phyloP scores from a whole-genome alignment of 2,888 invertebrate species.

The Lasioglossum marginatum region DNA sequence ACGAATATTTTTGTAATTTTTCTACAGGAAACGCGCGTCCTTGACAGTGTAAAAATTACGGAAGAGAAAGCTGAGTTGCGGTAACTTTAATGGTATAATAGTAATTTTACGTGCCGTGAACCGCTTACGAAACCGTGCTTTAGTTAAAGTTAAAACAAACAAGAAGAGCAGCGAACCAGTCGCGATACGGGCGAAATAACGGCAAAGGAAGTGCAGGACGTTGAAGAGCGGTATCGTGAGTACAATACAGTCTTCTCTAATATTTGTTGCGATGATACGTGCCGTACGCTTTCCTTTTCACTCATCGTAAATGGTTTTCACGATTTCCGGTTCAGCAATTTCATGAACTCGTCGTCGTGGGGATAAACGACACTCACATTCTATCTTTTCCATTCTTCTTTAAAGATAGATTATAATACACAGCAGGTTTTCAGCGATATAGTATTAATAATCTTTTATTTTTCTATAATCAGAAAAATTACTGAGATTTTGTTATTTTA shows the following conservation, averaged over 20 bases:
- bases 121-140: conserved; percentile 1
- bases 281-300: conserved; percentile 50
- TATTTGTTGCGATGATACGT: conserved; percentile 11
- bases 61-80: conserved; percentile 30
- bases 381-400: background rate
- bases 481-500: background rate
- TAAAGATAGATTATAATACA: background rate
- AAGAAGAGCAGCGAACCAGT: background rate
- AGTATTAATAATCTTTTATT: background rate
- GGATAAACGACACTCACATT: background rate
- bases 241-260: conserved; percentile 9
- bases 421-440: background rate
- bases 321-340: conserved; percentile 43
- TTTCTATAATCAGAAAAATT: background rate
- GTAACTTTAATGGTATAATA: conserved; percentile 25
- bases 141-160: conserved; percentile 1
- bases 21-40: background rate
- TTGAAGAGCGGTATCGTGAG: background rate
- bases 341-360: conserved; percentile 30
- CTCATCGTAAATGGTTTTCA: conserved; percentile 27
- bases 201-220: background rate
- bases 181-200: background rate
- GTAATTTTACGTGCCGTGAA: conserved; percentile 23
- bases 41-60: conserved; percentile 22
- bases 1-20: conserved; percentile 9